These are phyloP conservation scores for Tricholaema leucomelas DNA, from an alignment of 2,113 vertebrate genomes.

Conservation along the genomic window DNA sequence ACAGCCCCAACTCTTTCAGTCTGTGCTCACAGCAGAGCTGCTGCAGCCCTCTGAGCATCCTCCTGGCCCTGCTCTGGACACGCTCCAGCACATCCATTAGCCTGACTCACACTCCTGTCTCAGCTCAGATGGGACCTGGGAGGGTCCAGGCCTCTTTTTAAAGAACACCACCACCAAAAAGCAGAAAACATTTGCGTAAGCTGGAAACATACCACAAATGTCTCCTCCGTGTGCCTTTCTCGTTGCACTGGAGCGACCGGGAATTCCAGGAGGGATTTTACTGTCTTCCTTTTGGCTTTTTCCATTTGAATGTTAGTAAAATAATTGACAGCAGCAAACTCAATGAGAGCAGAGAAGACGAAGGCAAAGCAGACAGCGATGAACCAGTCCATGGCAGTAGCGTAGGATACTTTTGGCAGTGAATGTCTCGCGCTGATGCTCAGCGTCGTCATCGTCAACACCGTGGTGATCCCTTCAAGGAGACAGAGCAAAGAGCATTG, in stretches of 20 bases:
- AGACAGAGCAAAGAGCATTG: slow-evolving; percentile 55
- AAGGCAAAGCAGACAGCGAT: slow-evolving; percentile 99
- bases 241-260: slow-evolving; percentile 77
- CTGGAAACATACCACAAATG: slow-evolving; percentile 79
- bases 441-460: slow-evolving; percentile 97
- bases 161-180: neutral
- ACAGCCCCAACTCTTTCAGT: too few relatives aligned
- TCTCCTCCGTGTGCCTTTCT: slow-evolving; percentile 80
- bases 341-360: slow-evolving; percentile 98
- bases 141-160: neutral
- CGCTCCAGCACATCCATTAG: too few relatives aligned
- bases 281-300: slow-evolving; percentile 88
- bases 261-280: slow-evolving; percentile 81
- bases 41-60: too few relatives aligned
- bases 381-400: slow-evolving; percentile 99
- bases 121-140: neutral
- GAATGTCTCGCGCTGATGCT: slow-evolving; percentile 98
- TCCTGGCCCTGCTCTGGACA: too few relatives aligned
- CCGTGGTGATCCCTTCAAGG: slow-evolving; percentile 93
- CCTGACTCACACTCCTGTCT: neutral
- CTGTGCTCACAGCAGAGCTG: too few relatives aligned
- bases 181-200: neutral
- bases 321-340: slow-evolving; percentile 98
- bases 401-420: slow-evolving; percentile 97
- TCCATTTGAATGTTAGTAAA: slow-evolving; percentile 92